A percentile compares a stretch with the other conserved stretches of the same genome.
Evolutionary conservation across 2,888 invertebrate genomes (phyloP).

Genomic region (Megamerina dolium): DNA sequence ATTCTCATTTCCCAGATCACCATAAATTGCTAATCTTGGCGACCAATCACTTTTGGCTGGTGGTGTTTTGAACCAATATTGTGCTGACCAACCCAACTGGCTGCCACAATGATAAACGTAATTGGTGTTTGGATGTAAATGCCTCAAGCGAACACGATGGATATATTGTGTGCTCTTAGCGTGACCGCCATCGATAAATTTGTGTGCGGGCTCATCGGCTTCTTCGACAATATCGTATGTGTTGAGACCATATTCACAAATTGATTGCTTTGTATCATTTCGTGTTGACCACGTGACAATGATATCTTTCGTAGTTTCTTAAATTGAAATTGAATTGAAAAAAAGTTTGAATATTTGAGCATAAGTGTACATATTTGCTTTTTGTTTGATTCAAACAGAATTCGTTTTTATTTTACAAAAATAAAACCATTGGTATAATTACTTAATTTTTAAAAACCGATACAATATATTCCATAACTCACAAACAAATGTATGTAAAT

Average conservation of each 20-base stretch:
- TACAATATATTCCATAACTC: too few species aligned
- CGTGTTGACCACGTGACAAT: slow-evolving; percentile 79
- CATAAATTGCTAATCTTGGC: slow-evolving; percentile 78
- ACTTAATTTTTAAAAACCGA: too few species aligned
- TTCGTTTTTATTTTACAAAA: too few species aligned
- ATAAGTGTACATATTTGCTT: not conserved
- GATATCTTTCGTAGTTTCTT: slow-evolving; percentile 63
- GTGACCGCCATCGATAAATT: slow-evolving; percentile 71
- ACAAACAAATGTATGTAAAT: too few species aligned
- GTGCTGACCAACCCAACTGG: slow-evolving; percentile 71
- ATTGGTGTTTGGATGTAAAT: slow-evolving; percentile 55
- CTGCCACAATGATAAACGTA: slow-evolving; percentile 82
- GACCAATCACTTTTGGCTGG: slow-evolving; percentile 63
- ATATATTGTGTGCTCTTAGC: slow-evolving; percentile 64
- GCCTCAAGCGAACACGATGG: slow-evolving; percentile 63
- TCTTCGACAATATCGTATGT: slow-evolving; percentile 49
- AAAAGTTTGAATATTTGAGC: not conserved
- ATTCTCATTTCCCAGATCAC: slow-evolving; percentile 91
- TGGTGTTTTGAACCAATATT: slow-evolving; percentile 70
- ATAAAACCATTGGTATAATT: too few species aligned
- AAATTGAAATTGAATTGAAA: slow-evolving; percentile 27
- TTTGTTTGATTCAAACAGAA: too few species aligned
- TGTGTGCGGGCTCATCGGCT: slow-evolving; percentile 53
- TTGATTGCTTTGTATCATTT: slow-evolving; percentile 59
- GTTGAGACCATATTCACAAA: slow-evolving; percentile 68